Conservation (phyloP, 1,140 invertebrate genomes). For the Lerema accius region DNA sequence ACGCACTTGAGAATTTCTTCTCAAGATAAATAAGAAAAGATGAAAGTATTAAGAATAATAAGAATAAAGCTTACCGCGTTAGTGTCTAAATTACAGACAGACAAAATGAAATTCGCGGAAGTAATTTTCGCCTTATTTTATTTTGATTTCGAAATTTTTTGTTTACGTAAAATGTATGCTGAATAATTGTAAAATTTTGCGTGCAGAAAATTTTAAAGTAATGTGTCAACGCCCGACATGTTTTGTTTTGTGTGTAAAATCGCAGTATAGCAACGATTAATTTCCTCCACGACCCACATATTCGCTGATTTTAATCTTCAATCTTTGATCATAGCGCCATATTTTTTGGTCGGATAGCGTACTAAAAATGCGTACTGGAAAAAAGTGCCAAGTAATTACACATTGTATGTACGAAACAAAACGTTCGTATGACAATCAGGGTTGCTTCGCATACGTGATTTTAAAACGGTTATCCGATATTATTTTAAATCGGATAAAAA, state of each 20-base stretch:
- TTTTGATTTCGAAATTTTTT: too few species aligned
- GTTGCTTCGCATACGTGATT: constrained; percentile 4
- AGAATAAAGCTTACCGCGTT: too few species aligned
- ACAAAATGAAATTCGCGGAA: too few species aligned
- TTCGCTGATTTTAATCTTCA: constrained; percentile 20
- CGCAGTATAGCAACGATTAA: not conserved
- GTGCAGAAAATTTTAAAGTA: too few species aligned
- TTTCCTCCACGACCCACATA: constrained; percentile 18
- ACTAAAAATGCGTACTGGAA: constrained; percentile 29
- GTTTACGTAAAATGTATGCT: too few species aligned
- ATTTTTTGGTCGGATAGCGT: constrained; percentile 24
- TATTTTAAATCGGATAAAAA: too few species aligned
- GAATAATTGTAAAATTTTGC: too few species aligned
- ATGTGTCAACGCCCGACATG: not conserved
- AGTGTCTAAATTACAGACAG: too few species aligned
- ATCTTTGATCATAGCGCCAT: constrained; percentile 28
- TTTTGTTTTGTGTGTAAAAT: not conserved
- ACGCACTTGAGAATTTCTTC: too few species aligned
- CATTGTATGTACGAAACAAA: constrained; percentile 45
- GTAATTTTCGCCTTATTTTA: too few species aligned
- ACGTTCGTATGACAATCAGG: constrained; percentile 30
- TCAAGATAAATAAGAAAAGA: too few species aligned
- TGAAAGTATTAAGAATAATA: too few species aligned
- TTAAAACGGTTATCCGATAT: not conserved
- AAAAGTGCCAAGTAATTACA: constrained; percentile 73